Evolutionary conservation across 2,888 invertebrate species (phyloP).

Genomic region (Idaea dimidiata): DNA sequence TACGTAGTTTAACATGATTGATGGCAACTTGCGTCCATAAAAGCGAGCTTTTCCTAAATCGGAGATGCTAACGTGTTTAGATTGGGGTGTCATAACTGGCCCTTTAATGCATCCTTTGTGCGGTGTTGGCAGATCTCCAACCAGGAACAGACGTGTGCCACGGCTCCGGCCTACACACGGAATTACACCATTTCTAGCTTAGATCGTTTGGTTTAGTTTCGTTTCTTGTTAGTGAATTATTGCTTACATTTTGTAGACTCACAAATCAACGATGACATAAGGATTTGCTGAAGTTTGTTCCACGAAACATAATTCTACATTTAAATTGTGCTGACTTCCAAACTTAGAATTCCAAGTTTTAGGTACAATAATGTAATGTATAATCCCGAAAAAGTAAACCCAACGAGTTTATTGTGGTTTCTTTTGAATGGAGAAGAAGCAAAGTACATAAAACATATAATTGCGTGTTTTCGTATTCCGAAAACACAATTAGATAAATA

Average conservation of each 20-base stretch:
- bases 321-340: no score
- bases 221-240: not conserved
- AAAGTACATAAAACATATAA: no score
- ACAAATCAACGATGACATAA: no score
- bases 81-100: constrained; percentile 51
- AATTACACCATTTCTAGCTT: constrained; percentile 41
- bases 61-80: constrained; percentile 41
- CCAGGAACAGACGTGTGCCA: constrained; percentile 51
- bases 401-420: no score
- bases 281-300: no score
- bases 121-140: constrained; percentile 61
- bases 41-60: not conserved
- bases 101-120: constrained; percentile 65
- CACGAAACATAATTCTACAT: no score
- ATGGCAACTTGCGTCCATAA: not conserved
- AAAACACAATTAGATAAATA: no score
- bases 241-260: not conserved
- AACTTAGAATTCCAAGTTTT: no score
- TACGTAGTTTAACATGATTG: not conserved
- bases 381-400: no score
- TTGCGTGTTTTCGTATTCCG: no score
- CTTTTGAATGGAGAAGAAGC: no score
- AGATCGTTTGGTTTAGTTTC: not conserved
- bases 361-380: no score
- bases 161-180: constrained; percentile 36